Evolutionary conservation across 2,113 vertebrate species (phyloP), one percentile per base, ranked within the genome.

Genomic region (Myocastor coypus): DNA sequence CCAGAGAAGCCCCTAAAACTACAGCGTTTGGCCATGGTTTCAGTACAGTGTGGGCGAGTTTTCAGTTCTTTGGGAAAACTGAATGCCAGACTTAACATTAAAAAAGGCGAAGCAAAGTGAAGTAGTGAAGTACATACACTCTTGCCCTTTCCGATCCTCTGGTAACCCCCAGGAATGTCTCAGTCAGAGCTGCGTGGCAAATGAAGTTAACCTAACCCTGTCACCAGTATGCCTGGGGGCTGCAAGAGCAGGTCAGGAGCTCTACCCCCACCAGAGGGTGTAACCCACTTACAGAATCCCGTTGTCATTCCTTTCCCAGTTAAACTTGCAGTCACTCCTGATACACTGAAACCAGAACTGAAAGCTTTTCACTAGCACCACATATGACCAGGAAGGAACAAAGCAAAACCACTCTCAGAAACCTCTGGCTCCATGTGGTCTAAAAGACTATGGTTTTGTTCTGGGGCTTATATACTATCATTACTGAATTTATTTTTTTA

Each of bases 1-100:
- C 13, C 0, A 11, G 88, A 55, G 19, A 59, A 7, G 14, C 40
- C 19, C 4, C 7, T 0, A 8, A 7, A 0, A 2, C 50, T 69
- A 32, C 0, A 7, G 57, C 64, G 64, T 52, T 46, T 6, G 7
- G 34, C 57, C 46, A 26, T 75, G 24, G 32, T 9, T 84, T 66
- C 37, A 37, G 37, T 10, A 63, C 20, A 6, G 34, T 1, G 1
- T 37, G 14, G 17, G 10, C 2, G 55, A 40, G 16, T 82, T 32
- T 75, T 42, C 69, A 34, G 2, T 42, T 91, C 78, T 17, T 8
- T 9, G 22, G 64, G 61, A 71, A 86, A 83, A 42, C 32, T 3
- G 34, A 64, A 50, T 11, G 42, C 52, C 57, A 40, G 50, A 82
- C 61, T 90, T 91, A 87, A 26, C 77, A 66, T 75, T 75, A 50